These are phyloP conservation scores for Scophthalmus maximus DNA, from an alignment of 2,113 vertebrate genomes.

Conservation along the genomic window DNA sequence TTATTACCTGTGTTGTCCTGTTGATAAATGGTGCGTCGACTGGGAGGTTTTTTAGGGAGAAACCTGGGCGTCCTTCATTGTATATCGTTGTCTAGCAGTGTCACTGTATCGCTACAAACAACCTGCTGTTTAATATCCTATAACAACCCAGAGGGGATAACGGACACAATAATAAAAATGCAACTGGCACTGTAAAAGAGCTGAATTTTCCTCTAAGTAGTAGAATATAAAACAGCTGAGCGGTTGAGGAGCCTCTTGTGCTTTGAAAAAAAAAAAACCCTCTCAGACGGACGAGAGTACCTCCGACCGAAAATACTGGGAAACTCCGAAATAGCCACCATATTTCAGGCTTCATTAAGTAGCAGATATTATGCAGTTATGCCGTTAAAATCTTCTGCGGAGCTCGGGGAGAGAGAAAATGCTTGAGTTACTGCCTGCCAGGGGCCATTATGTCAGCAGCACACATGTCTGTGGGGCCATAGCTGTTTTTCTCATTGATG, in stretches of 20 bases:
- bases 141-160: conserved; percentile 12
- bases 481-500: conserved; percentile 68
- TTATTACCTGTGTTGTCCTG: neutral
- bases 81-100: neutral
- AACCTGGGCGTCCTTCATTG: neutral
- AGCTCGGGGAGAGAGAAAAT: conserved; percentile 45
- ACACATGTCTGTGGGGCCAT: conserved; percentile 40
- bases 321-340: conserved; percentile 54
- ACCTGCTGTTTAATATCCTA: neutral
- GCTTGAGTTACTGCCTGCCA: conserved; percentile 64
- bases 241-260: conserved; percentile 19
- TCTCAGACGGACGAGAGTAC: conserved; percentile 31
- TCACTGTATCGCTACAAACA: neutral
- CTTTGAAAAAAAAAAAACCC: conserved; percentile 29
- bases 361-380: conserved; percentile 57
- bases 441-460: conserved; percentile 61
- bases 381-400: conserved; percentile 63
- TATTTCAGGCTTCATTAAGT: conserved; percentile 69
- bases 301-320: conserved; percentile 39
- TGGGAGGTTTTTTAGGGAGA: neutral
- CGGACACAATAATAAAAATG: neutral
- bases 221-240: conserved; percentile 24
- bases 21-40: neutral
- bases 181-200: neutral
- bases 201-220: neutral